Base-by-base conservation (phyloP, 2,113 vertebrate genomes). In the Channa maculata region DNA sequence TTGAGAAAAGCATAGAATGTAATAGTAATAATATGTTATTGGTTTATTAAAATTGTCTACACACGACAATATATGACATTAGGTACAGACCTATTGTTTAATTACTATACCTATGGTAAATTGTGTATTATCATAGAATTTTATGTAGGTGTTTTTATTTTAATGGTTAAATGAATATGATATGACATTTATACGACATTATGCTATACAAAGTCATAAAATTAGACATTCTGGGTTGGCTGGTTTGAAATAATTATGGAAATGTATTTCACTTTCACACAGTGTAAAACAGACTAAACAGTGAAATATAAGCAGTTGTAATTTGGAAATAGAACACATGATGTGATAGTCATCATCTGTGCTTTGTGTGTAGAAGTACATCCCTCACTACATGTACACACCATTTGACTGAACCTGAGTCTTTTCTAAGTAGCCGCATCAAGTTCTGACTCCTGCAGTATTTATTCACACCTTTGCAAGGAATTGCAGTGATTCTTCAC, bases 381-480 rank as follows among this genome's bases (percentile, higher is more conserved):
- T 33, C 13, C 61, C 73, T 58, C 59, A 71, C 24, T 68, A 38
- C 38, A 60, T 70, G 61, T 38, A 44, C 49, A 46, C 60, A 69
- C 66, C 75, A 78, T 86, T 70, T 52, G 15, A 74, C 64, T 71
- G 59, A 75, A 68, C 14, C 53, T 11, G 50, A 54, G 46, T 70
- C 39, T 34, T 77, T 64, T 77, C 12, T 48, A 53, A 64, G 63
- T 63, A 57, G 39, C 83, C 76, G 70, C 86, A 84, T 68, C 76
- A 79, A 68, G 72, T 86, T 82, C 78, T 86, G 78, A 92, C 86
- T 91, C 82, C 65, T 55, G 67, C 70, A 84, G 79, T 90, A 82
- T 89, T 92, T 92, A 86, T 93, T 94, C 92, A 90, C 91, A 94
- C 89, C 83, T 91, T 92, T 73, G 82, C 74, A 84, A 91, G 92